phyloP scores from a whole-genome alignment of 2,113 vertebrate genomes.

The Tretioscincus oriximinensis region DNA sequence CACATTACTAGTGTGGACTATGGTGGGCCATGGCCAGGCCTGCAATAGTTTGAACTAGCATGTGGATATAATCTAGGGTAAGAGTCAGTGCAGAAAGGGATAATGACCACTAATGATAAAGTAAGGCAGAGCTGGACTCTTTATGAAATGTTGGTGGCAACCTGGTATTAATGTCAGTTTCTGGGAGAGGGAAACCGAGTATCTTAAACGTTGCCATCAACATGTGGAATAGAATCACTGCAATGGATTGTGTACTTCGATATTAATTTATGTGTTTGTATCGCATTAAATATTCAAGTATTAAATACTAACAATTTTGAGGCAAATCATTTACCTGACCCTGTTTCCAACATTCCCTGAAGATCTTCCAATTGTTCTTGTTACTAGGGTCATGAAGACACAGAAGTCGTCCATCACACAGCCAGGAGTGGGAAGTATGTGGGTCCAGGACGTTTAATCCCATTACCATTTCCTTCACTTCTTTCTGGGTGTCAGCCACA shows the following conservation, averaged over 20 bases:
- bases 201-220: too few relatives aligned
- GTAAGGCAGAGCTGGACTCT: too few relatives aligned
- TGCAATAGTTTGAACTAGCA: too few relatives aligned
- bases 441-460: slow-evolving; percentile 95
- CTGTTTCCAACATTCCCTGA: slow-evolving; percentile 99
- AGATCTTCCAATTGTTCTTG: slow-evolving; percentile 99
- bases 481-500: slow-evolving; percentile 79
- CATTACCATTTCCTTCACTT: slow-evolving; percentile 90
- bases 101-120: too few relatives aligned
- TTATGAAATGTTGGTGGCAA: too few relatives aligned
- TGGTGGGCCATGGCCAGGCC: too few relatives aligned
- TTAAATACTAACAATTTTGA: not conserved
- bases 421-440: slow-evolving; percentile 97
- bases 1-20: too few relatives aligned
- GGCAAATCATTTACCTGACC: slow-evolving; percentile 83
- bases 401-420: slow-evolving; percentile 95
- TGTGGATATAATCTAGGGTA: too few relatives aligned
- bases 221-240: too few relatives aligned
- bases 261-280: not conserved
- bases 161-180: too few relatives aligned
- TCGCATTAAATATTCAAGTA: not conserved
- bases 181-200: too few relatives aligned
- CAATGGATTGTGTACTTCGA: not conserved
- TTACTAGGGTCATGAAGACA: slow-evolving; percentile 98
- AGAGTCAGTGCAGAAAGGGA: too few relatives aligned